Evolutionary conservation across 2,888 invertebrate genomes (phyloP), one percentile per base, ranked within the genome.

Genomic region (Andricus quercusramuli): DNA sequence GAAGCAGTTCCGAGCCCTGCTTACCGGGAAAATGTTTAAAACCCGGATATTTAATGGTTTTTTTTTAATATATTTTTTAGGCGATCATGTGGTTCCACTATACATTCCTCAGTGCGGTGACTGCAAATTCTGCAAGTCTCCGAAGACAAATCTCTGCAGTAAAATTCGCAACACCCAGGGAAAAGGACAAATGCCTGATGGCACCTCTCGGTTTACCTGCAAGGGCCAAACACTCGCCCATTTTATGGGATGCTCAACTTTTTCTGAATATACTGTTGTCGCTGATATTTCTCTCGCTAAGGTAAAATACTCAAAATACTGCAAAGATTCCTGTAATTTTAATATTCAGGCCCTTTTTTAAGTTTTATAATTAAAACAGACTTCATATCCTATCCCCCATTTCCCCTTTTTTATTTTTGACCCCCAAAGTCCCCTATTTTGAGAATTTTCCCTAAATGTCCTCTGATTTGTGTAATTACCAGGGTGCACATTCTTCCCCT

Each of bases 201-300:
- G 98, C 25, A 98, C 98, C 0, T 95, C 95, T 13, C 95, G 99
- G 68, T 98, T 99, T 93, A 95, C 95, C 44, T 97, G 96, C 93
- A 96, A 97, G 85, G 97, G 96, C 2, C 94, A 98, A 93, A 94
- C 94, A 70, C 88, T 99, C 13, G 97, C 94, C 90, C 98, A 99
- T 93, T 99, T 98, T 90, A 99, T 99, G 99, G 99, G 99, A n/a
- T 97, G 97, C 85, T 98, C 98, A 0, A 98, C 98, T 0, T 99
- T 99, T 92, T 95, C 97, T 83, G 97, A 99, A 93, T 99, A 98
- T 91, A 98, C 98, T 3, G 99, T 99, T 22, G 97, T 98, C 79
- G 96, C 97, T 83, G 98, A 98, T 93, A 97, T 99, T 90, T 99
- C 99, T 41, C 94, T 99, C n/a, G 96, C 96, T 88, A 99, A 99